Evolutionary conservation across 2,797 vertebrate genomes (phyloP), one percentile per base, ranked within the genome.

Genomic region (Atherinosoma microstoma): DNA sequence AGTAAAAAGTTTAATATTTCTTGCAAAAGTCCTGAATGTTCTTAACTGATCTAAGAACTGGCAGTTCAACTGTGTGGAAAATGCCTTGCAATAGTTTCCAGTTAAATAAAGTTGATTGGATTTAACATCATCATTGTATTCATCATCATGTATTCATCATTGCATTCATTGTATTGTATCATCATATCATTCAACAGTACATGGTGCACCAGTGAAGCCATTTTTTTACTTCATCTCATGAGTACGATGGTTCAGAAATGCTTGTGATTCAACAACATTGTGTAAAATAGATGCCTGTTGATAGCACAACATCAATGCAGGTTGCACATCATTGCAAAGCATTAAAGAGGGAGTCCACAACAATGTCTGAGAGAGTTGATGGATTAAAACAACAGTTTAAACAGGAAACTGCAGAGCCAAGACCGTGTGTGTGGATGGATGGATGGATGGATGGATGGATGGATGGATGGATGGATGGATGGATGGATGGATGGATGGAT

Each of bases 311-410:
- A 20, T 67, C 53, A 49, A 63, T 51, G 59, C 22, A 20, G 35
- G 47, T 27, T 27, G 42, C 35, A 58, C 74, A 57, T 36, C 59
- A 59, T 64, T 32, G 34, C 45, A 64, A 57, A 60, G 45, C 35
- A 67, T 70, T 64, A 83, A 61, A 87, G 68, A 49, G 18, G 34
- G 47, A 66, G 61, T 13, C 27, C 40, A 59, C 58, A 73, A 72
- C 67, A 61, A 65, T 62, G 74, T 87, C 64, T 82, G 73, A 79
- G 76, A 78, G 80, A 70, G 72, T 79, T 78, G 81, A 87, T 82
- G 79, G 85, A 83, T 61, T 79, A 65, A 57, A 64, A 69, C 68
- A 76, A 75, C 30, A 42, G 66, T 78, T 85, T 84, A 49, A 45
- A 49, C 42, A 42, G 76, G 0, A 58, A 75, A 60, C 59, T 42